phyloP scores from a whole-genome alignment of 2,797 vertebrate genomes.

The Chiroxiphia lanceolata region DNA sequence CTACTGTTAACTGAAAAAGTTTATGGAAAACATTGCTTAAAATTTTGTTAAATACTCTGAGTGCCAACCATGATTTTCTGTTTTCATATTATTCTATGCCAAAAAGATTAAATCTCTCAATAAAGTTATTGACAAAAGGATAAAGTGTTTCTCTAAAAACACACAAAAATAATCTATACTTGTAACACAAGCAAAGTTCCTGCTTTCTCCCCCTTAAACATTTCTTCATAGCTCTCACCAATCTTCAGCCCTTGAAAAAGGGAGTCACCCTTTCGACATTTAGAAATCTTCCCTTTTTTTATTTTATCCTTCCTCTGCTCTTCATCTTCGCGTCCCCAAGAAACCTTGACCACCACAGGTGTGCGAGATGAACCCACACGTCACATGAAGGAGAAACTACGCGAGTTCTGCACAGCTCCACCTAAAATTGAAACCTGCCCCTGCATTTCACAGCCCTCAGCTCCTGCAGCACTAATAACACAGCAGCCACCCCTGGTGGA shows the following conservation, averaged over 20 bases:
- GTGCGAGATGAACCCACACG: fast-evolving
- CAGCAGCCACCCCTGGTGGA: background rate
- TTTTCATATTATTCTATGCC: background rate
- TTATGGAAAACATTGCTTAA: background rate
- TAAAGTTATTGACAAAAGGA: background rate
- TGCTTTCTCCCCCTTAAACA: background rate
- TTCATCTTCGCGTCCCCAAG: background rate
- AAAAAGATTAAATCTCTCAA: background rate
- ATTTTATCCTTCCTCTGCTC: background rate
- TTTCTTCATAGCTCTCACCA: background rate
- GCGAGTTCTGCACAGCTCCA: fast-evolving
- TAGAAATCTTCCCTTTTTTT: background rate
- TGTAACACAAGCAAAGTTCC: background rate
- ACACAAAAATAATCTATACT: background rate
- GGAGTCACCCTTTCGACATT: background rate
- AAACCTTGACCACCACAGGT: background rate
- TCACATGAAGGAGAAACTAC: fast-evolving
- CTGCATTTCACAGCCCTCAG: background rate
- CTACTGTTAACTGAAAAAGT: background rate
- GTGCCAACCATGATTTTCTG: background rate
- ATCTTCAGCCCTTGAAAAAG: background rate
- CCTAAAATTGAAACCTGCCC: background rate
- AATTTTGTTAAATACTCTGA: background rate
- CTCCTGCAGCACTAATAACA: background rate
- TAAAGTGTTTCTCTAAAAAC: background rate